A percentile compares a stretch with the other conserved stretches of the same genome.
These are phyloP conservation scores for Echinops telfairi DNA, from an alignment of 2,113 vertebrate species.

Conservation along the genomic window DNA sequence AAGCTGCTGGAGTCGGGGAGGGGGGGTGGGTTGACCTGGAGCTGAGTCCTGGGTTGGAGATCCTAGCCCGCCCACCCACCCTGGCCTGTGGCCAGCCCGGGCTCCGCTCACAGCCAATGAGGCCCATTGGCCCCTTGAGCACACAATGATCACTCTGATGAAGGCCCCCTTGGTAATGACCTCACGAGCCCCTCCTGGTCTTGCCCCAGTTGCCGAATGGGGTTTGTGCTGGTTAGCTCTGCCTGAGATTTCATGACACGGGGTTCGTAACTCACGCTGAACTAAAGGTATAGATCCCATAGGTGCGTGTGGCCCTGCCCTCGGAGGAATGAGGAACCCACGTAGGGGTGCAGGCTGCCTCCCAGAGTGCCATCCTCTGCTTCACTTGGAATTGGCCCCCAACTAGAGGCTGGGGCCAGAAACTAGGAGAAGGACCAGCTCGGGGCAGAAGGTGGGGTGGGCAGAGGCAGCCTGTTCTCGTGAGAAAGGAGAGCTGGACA, in stretches of 20 bases:
- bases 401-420: background rate
- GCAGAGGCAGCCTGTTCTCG: background rate
- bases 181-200: background rate
- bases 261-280: conserved; percentile 64
- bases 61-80: background rate
- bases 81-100: background rate
- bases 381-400: background rate
- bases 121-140: background rate
- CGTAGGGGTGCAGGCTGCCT: background rate
- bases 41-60: background rate
- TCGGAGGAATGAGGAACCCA: background rate
- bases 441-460: background rate
- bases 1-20: background rate
- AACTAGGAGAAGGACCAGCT: background rate
- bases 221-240: conserved; percentile 28
- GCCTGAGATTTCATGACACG: conserved; percentile 56
- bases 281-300: conserved; percentile 23
- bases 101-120: background rate
- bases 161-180: background rate
- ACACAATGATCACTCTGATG: conserved; percentile 58
- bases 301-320: background rate
- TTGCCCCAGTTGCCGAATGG: background rate
- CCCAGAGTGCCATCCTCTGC: background rate
- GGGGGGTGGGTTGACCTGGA: too few species aligned
- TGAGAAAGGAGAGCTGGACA: background rate